Percentiles rank a stretch among this genome's conserved stretches.
These are phyloP conservation scores for Pogonomyrmex californicus DNA, from an alignment of 1,140 invertebrate species.

Conservation along the genomic window DNA sequence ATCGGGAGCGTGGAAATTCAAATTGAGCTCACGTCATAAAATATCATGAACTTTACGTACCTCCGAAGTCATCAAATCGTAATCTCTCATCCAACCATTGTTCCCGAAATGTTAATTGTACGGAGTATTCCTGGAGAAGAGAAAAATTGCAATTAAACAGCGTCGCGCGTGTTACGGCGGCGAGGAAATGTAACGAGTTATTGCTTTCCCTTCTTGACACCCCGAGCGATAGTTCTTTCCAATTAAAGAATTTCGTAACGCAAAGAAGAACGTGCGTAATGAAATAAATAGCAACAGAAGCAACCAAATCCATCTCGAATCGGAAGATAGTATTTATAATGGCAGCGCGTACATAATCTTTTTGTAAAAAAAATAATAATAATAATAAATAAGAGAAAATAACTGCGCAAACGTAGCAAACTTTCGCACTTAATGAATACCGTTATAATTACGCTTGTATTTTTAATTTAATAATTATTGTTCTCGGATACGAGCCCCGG, in stretches of 20 bases:
- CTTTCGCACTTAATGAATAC: constrained; percentile 8
- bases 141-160: constrained; percentile 49
- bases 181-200: constrained; percentile 20
- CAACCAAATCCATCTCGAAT: constrained; percentile 34
- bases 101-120: constrained; percentile 98
- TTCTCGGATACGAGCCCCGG: background rate
- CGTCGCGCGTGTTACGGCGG: background rate
- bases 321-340: constrained; percentile 19
- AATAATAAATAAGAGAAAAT: background rate
- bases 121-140: constrained; percentile 95
- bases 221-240: constrained; percentile 6
- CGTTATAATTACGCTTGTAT: constrained; percentile 18
- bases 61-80: constrained; percentile 95
- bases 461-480: constrained; percentile 13
- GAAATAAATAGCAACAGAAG: constrained; percentile 15
- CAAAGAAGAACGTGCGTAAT: constrained; percentile 42
- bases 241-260: constrained; percentile 48
- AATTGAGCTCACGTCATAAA: background rate
- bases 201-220: constrained; percentile 23
- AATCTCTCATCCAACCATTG: constrained; percentile 98
- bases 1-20: background rate
- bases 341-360: background rate
- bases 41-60: constrained; percentile 82
- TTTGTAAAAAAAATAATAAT: background rate
- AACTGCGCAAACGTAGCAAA: constrained; percentile 19